phyloP scores from a whole-genome alignment of 2,113 vertebrate species.

The Dryoscopus gambensis region DNA sequence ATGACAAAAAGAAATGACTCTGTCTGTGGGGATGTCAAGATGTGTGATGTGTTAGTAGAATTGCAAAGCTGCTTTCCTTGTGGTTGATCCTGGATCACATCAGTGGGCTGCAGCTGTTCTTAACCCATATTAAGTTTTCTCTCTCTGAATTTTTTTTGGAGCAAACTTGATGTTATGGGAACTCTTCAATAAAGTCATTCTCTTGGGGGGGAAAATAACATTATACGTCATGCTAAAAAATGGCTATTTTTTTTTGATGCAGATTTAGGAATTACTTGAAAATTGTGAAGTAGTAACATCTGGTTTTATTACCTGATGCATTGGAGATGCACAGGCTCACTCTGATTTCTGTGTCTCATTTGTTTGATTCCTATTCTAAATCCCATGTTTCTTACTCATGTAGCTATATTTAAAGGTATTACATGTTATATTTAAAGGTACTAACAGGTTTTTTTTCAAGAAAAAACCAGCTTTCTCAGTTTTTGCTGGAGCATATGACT shows the following conservation, averaged over 20 bases:
- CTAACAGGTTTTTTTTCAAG: neutral
- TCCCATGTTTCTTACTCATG: neutral
- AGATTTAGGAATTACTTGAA: constrained; percentile 4
- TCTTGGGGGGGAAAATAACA: neutral
- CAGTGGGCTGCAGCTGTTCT: constrained; percentile 22
- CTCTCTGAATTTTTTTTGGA: constrained; percentile 4
- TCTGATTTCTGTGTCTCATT: neutral
- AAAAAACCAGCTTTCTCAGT: neutral
- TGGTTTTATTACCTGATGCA: neutral
- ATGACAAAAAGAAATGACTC: constrained; percentile 44
- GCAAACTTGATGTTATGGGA: constrained; percentile 30
- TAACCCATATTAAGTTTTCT: neutral
- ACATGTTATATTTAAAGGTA: neutral
- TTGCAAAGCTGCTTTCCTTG: constrained; percentile 52
- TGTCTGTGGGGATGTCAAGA: constrained; percentile 42
- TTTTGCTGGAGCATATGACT: neutral
- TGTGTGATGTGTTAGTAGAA: constrained; percentile 32
- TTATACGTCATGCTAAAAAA: constrained; percentile 40
- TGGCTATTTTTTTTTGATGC: constrained; percentile 27
- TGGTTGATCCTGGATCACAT: constrained; percentile 29
- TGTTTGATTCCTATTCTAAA: neutral
- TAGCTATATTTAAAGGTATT: neutral
- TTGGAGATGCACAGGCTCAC: neutral
- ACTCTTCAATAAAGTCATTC: constrained; percentile 37
- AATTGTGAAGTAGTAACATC: constrained; percentile 15